Conservation (phyloP, 2,888 invertebrate genomes). For the Oxytorus armatus region DNA sequence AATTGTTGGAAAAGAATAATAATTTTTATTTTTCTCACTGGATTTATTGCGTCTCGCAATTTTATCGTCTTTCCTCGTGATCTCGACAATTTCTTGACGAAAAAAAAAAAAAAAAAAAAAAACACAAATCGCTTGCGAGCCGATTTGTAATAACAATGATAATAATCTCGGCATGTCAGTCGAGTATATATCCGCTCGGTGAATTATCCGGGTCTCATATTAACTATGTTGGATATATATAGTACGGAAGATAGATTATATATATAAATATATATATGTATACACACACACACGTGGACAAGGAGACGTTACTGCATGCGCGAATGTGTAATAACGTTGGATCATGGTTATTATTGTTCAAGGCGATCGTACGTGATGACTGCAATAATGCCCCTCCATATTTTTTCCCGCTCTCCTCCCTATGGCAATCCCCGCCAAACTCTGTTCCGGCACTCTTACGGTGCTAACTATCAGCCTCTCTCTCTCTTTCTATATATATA, state of each 20-base stretch:
- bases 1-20: neutral
- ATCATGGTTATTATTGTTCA: slow-evolving; percentile 71
- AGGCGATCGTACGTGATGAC: slow-evolving; percentile 67
- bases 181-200: slow-evolving; percentile 34
- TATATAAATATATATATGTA: neutral
- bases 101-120: slow-evolving; percentile 21
- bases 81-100: slow-evolving; percentile 18
- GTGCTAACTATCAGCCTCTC: slow-evolving; percentile 20
- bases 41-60: neutral
- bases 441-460: slow-evolving; percentile 28
- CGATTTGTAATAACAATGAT: slow-evolving; percentile 28
- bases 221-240: too few relatives aligned
- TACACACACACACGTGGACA: slow-evolving; percentile 34
- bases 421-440: slow-evolving; percentile 21
- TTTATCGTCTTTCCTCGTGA: neutral
- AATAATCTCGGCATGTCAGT: neutral
- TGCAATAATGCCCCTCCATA: slow-evolving; percentile 31
- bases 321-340: slow-evolving; percentile 68
- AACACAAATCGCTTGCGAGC: neutral
- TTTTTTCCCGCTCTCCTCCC: slow-evolving; percentile 2
- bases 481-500: too few relatives aligned
- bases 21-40: neutral
- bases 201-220: slow-evolving; percentile 47
- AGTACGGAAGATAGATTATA: too few relatives aligned
- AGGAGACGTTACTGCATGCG: slow-evolving; percentile 61